Evolutionary conservation across 2,888 invertebrate genomes (phyloP).

Genomic region (Parasteatoda lunata): DNA sequence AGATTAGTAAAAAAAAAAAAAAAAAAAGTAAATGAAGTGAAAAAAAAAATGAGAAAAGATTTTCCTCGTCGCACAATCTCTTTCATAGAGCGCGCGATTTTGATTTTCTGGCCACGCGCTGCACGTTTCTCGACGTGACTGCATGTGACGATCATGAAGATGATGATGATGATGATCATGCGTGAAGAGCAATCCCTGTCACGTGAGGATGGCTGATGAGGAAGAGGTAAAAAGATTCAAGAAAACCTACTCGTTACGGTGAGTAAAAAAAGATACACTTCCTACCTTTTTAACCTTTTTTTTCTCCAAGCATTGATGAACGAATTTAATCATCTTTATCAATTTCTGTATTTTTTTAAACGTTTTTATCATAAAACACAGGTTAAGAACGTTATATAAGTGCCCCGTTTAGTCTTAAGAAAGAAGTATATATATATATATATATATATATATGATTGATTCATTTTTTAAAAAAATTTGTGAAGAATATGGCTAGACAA

Average conservation of each 20-base stretch:
- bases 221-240: not conserved
- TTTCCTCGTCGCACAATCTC: not conserved
- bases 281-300: not conserved
- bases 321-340: too few relatives aligned
- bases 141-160: conserved; percentile 13
- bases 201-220: conserved; percentile 28
- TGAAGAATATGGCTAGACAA: too few relatives aligned
- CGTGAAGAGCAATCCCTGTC: not conserved
- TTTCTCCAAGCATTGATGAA: not conserved
- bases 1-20: not conserved
- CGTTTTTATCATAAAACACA: too few relatives aligned
- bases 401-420: too few relatives aligned
- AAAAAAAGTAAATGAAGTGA: not conserved
- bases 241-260: conserved; percentile 18
- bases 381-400: too few relatives aligned
- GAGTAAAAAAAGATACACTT: conserved; percentile 18
- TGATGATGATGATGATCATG: not conserved
- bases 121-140: conserved; percentile 32
- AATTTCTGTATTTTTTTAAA: too few relatives aligned
- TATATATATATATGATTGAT: too few relatives aligned
- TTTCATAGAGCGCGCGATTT: conserved; percentile 1
- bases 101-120: conserved; percentile 29
- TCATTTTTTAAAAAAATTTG: too few relatives aligned
- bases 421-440: too few relatives aligned
- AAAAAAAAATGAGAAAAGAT: not conserved